Percentiles rank a stretch among this genome's conserved stretches.
Evolutionary conservation across 2,888 invertebrate species (phyloP).

Genomic region (Limnephilus rhombicus): DNA sequence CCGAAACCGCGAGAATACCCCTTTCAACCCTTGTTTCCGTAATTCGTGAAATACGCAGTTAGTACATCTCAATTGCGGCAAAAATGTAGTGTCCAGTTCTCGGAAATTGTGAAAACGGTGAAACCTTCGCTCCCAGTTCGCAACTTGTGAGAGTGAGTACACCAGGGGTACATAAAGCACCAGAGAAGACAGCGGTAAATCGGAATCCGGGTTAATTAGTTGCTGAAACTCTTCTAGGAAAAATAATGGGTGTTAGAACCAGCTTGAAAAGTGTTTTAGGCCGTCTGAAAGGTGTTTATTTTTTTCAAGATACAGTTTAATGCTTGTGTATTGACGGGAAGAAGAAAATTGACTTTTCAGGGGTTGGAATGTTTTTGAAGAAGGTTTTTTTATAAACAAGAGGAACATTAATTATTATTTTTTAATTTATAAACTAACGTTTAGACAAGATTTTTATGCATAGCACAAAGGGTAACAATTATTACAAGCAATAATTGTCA

Average conservation of each 20-base stretch:
- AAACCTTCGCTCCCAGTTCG: background rate
- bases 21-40: background rate
- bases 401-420: too few relatives aligned
- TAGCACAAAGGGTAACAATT: too few relatives aligned
- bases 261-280: background rate
- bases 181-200: background rate
- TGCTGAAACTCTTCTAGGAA: background rate
- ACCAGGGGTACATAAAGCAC: background rate
- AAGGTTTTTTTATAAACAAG: background rate
- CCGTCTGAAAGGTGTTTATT: background rate
- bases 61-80: background rate
- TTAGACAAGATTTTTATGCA: too few relatives aligned
- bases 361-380: background rate
- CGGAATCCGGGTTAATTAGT: background rate
- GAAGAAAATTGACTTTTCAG: background rate
- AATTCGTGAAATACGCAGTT: background rate
- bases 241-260: background rate
- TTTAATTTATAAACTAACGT: too few relatives aligned
- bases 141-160: background rate
- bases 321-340: background rate
- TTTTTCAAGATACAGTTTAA: background rate
- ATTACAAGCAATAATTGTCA: too few relatives aligned
- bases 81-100: background rate
- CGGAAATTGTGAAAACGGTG: background rate
- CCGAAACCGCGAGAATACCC: background rate